Base-by-base conservation (phyloP, 2,888 invertebrate species). In the Rotaria sp. region DNA sequence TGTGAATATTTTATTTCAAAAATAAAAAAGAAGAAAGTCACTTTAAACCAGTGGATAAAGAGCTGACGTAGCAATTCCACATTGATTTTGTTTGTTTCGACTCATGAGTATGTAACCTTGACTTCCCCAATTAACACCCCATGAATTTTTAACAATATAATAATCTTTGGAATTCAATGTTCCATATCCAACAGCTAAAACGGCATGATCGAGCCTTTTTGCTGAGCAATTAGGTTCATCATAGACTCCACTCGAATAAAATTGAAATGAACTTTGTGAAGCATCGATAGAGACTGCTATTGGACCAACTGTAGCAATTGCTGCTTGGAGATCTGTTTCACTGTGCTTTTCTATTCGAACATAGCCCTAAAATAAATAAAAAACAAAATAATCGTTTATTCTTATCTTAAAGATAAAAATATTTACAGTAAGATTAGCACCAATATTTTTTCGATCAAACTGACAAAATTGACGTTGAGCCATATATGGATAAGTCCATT, bases 21-120 rank as follows among this genome's bases (percentile, higher is more conserved):
- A 10, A 48, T n/a, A 48, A 48, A 48, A 48, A 48, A 7, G 11
- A 48, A 48, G 48, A 48, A 48, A 48, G 48, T 48, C 48, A 48
- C 10, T 50, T 90, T 93, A 95, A 89, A 96, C 95, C 86, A 95
- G 93, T 41, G 96, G 96, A 92, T 95, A 96, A 90, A 95, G 95
- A 88, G 96, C 94, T 88, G 93, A 91, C 84, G 94, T 92, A 86
- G 96, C 96, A 91, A 96, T 94, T 89, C 96, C 96, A 91, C 96
- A 96, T 90, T 94, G 93, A 91, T 96, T 96, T 55, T 94, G 89
- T 89, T 93, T 93, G 92, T 96, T 95, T 89, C 96, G 93, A 52
- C 95, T 93, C 94, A 96, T 96, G 92, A 94, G 94, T 89, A 96
- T 94, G 92, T 95, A 96, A 75, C 96, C 96, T 50, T 94, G 90